Evolutionary conservation across 2,797 vertebrate genomes (phyloP).

Genomic region (Hippopotamyrus pictus): DNA sequence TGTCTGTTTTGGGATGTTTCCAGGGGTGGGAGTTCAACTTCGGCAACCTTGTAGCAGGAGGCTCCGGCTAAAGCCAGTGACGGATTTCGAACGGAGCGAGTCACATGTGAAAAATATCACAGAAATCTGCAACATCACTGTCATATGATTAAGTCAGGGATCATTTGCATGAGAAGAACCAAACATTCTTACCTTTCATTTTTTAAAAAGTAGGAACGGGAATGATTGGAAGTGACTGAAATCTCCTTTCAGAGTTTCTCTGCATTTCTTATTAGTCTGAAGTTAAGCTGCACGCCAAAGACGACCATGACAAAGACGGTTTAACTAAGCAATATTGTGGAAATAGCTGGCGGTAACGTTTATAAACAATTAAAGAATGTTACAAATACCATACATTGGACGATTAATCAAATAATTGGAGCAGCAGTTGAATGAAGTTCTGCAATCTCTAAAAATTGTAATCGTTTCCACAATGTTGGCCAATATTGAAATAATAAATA

Average conservation of each 20-base stretch:
- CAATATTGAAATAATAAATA: not conserved
- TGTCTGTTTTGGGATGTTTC: not conserved
- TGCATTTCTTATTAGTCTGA: not conserved
- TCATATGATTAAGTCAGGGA: conserved; percentile 18
- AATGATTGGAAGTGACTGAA: not conserved
- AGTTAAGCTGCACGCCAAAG: not conserved
- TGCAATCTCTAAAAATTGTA: not conserved
- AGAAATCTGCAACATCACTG: conserved; percentile 7
- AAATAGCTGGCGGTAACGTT: not conserved
- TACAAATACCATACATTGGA: not conserved
- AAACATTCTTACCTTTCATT: not conserved
- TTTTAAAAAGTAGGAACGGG: not conserved
- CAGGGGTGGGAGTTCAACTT: not conserved
- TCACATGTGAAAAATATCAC: not conserved
- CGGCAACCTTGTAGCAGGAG: conserved; percentile 14
- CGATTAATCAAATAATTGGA: not conserved
- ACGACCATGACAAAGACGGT: not conserved
- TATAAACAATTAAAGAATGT: not conserved
- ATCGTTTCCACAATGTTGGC: not conserved
- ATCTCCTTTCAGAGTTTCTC: not conserved
- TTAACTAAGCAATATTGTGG: not conserved
- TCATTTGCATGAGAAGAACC: not conserved
- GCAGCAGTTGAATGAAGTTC: not conserved
- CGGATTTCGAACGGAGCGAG: conserved; percentile 25
- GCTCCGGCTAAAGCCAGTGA: conserved; percentile 26